Percentiles rank a stretch among this genome's conserved stretches.
These are phyloP conservation scores for Lepidurus arcticus DNA, from an alignment of 1,140 invertebrate species.

Conservation along the genomic window DNA sequence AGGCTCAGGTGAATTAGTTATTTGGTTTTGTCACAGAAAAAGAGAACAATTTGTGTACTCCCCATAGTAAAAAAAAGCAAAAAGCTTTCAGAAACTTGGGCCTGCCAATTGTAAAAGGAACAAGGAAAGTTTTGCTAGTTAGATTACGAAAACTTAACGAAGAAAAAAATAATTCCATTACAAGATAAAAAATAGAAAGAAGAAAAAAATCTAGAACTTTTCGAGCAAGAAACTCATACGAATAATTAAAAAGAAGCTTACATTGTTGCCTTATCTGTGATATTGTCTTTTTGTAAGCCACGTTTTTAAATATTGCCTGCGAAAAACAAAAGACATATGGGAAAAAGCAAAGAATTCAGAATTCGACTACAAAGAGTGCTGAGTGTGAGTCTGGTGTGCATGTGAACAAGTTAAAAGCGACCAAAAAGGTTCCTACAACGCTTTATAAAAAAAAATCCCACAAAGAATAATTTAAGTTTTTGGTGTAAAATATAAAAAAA, in stretches of 20 bases:
- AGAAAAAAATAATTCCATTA: background rate
- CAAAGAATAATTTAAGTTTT: constrained; percentile 4
- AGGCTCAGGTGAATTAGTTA: constrained; percentile 19
- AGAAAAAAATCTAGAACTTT: background rate
- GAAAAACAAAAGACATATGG: constrained; percentile 11
- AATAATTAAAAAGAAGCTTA: constrained; percentile 32
- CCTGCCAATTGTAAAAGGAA: background rate
- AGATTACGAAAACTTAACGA: background rate
- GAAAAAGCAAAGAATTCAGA: constrained; percentile 28
- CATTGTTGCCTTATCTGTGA: constrained; percentile 35
- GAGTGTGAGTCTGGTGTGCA: constrained; percentile 23
- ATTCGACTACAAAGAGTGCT: constrained; percentile 24
- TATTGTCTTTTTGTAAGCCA: constrained; percentile 30
- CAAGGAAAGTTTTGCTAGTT: background rate
- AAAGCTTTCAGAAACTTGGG: background rate
- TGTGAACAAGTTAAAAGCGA: constrained; percentile 22
- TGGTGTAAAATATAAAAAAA: background rate
- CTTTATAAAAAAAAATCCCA: constrained; percentile 22
- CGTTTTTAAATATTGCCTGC: constrained; percentile 5
- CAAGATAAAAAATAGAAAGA: background rate
- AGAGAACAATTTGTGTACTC: background rate
- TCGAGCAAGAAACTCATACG: constrained; percentile 2
- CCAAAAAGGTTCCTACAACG: constrained; percentile 28
- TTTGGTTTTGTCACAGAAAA: background rate
- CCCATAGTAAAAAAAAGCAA: background rate